phyloP scores from a whole-genome alignment of 1,140 invertebrate genomes.

The Aradophagus sp. region DNA sequence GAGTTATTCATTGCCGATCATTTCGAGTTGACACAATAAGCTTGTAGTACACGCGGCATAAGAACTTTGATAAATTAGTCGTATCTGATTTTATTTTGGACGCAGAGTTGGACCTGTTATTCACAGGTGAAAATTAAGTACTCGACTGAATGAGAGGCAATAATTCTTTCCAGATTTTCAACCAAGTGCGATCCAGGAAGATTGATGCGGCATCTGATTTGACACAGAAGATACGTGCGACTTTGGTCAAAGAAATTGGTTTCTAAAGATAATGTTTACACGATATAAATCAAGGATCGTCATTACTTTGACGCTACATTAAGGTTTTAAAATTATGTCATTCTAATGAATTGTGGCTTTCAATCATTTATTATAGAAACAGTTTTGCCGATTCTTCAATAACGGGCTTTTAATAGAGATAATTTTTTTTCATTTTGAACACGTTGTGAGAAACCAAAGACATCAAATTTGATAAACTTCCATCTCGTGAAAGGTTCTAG shows the following conservation, averaged over 20 bases:
- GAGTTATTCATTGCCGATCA: conserved; percentile 48
- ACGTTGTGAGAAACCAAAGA: too few species aligned
- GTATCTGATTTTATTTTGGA: conserved; percentile 62
- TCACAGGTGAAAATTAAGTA: conserved; percentile 69
- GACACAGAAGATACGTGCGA: conserved; percentile 38
- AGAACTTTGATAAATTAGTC: conserved; percentile 61
- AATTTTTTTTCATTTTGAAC: too few species aligned
- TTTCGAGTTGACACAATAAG: conserved; percentile 49
- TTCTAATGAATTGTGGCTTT: conserved; percentile 38
- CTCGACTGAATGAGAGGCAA: conserved; percentile 67
- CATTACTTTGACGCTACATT: conserved; percentile 6
- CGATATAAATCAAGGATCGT: conserved; percentile 33
- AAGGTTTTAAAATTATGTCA: conserved; percentile 29
- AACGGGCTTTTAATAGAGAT: conserved; percentile 12
- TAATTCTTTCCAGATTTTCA: conserved; percentile 67
- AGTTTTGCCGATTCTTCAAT: conserved; percentile 16
- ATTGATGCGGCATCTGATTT: conserved; percentile 56
- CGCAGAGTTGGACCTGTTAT: conserved; percentile 53
- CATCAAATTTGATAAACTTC: too few species aligned
- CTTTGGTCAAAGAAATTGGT: conserved; percentile 36
- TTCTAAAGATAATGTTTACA: conserved; percentile 35
- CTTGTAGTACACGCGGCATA: conserved; percentile 19
- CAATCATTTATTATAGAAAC: conserved; percentile 18
- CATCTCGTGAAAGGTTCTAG: too few species aligned
- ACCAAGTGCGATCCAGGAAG: conserved; percentile 54